Percentiles rank a stretch among this genome's conserved stretches.
Evolutionary conservation across 2,888 invertebrate species (phyloP).

Genomic region (Slavum lentiscoides): DNA sequence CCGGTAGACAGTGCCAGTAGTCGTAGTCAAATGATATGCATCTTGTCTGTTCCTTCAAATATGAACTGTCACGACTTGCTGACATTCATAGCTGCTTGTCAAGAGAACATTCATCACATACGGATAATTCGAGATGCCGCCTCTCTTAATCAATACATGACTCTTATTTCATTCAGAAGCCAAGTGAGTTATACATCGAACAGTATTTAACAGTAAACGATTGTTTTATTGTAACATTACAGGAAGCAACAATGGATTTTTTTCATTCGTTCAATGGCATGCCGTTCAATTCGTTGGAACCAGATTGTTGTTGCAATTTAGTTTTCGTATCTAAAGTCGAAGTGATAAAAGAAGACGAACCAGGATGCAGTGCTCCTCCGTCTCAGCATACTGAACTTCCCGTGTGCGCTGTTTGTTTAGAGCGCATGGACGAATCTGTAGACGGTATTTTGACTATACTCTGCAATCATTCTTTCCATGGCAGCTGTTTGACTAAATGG

Average conservation of each 20-base stretch:
- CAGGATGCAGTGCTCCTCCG: slow-evolving; percentile 68
- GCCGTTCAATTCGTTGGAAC: slow-evolving; percentile 91
- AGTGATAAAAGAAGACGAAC: slow-evolving; percentile 71
- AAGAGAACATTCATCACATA: slow-evolving; percentile 85
- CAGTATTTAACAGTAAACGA: neutral
- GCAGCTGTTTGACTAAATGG: slow-evolving; percentile 94
- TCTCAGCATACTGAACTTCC: slow-evolving; percentile 91
- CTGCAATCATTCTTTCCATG: slow-evolving; percentile 98
- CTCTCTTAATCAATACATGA: slow-evolving; percentile 95
- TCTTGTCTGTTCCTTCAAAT: slow-evolving; percentile 86
- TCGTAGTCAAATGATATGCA: slow-evolving; percentile 81
- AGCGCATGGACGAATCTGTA: slow-evolving; percentile 98
- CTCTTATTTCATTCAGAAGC: slow-evolving; percentile 76
- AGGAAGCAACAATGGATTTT: slow-evolving; percentile 86
- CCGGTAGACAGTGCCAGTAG: slow-evolving; percentile 70
- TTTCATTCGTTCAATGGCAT: slow-evolving; percentile 90
- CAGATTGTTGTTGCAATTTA: slow-evolving; percentile 86
- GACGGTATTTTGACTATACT: slow-evolving; percentile 96
- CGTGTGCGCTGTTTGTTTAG: slow-evolving; percentile 94
- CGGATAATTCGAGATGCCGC: slow-evolving; percentile 87
- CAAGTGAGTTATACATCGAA: slow-evolving; percentile 54
- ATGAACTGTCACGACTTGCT: slow-evolving; percentile 91
- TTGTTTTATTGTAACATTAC: slow-evolving; percentile 57
- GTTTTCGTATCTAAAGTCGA: slow-evolving; percentile 95
- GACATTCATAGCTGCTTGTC: slow-evolving; percentile 91